A percentile compares a stretch with the other conserved stretches of the same genome.
Evolutionary conservation across 1,140 invertebrate species (phyloP).

Genomic region (Mactra quadrangularis): DNA sequence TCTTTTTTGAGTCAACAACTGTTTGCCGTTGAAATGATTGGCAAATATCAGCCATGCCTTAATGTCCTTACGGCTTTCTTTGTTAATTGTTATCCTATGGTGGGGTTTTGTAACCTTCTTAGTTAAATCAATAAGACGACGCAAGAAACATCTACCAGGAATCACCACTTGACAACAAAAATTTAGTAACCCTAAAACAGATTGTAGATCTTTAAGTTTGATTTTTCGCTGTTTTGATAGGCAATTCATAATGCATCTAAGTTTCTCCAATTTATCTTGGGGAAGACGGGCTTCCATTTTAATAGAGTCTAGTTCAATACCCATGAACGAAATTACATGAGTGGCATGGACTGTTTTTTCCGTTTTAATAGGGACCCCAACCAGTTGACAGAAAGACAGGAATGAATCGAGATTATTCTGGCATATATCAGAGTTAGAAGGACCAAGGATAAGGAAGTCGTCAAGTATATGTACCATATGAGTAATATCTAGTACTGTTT

Average conservation of each 20-base stretch:
- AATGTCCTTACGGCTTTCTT: slow-evolving; percentile 21
- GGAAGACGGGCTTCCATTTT: not conserved
- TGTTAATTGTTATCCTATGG: slow-evolving; percentile 43
- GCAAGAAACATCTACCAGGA: slow-evolving; percentile 31
- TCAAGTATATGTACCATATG: slow-evolving; percentile 41
- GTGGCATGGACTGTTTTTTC: slow-evolving; percentile 18
- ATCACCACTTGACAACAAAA: slow-evolving; percentile 39
- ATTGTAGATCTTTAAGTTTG: slow-evolving; percentile 44
- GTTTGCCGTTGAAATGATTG: slow-evolving; percentile 52
- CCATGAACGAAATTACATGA: slow-evolving; percentile 4
- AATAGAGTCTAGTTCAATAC: not conserved
- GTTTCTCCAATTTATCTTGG: not conserved
- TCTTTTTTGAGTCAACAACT: slow-evolving; percentile 16
- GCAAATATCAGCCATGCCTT: slow-evolving; percentile 40
- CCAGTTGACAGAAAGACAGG: slow-evolving; percentile 2
- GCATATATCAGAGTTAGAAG: not conserved
- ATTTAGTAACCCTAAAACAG: slow-evolving; percentile 38
- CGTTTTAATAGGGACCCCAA: slow-evolving; percentile 11
- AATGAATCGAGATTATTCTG: slow-evolving; percentile 4
- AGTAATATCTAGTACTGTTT: not conserved
- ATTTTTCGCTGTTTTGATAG: slow-evolving; percentile 1
- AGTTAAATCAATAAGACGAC: slow-evolving; percentile 43
- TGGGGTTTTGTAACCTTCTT: slow-evolving; percentile 35
- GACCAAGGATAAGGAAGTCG: slow-evolving; percentile 59
- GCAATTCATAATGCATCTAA: too few relatives aligned